Conservation (phyloP, 2,888 invertebrate species). For the Mesoligia furuncula region DNA sequence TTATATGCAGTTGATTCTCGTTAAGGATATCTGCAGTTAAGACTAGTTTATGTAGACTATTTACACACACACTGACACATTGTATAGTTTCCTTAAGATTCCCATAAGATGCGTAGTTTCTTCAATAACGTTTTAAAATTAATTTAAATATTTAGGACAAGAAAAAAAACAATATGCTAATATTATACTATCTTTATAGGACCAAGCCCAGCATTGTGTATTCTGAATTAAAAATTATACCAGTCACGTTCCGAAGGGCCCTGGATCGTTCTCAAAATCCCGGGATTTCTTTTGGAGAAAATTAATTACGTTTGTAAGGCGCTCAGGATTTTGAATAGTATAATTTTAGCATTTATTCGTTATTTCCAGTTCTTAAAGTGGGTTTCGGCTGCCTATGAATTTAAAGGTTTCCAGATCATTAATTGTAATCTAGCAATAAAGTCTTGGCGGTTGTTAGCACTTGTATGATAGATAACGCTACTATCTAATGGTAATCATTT, state of each 20-base stretch:
- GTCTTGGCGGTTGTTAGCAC: background rate
- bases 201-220: conserved; percentile 12
- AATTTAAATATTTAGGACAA: background rate
- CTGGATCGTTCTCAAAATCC: conserved; percentile 32
- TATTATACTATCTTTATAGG: conserved; percentile 23
- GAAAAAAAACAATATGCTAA: conserved; percentile 20
- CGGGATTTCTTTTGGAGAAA: conserved; percentile 40
- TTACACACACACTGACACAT: background rate
- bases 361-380: background rate
- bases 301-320: conserved; percentile 35
- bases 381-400: background rate
- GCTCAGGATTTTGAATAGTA: conserved; percentile 20
- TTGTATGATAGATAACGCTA: conserved; percentile 18
- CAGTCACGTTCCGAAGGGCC: conserved; percentile 52
- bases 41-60: background rate
- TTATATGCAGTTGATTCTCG: conserved; percentile 12
- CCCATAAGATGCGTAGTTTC: background rate
- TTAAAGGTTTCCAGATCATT: background rate
- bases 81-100: background rate
- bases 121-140: background rate
- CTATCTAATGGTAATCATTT: conserved; percentile 18
- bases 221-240: conserved; percentile 45
- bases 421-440: conserved; percentile 1
- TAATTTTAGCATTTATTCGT: conserved; percentile 14
- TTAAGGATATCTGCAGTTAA: background rate